Evolutionary conservation across 2,113 vertebrate species (phyloP).

Genomic region (Cacatua alba): DNA sequence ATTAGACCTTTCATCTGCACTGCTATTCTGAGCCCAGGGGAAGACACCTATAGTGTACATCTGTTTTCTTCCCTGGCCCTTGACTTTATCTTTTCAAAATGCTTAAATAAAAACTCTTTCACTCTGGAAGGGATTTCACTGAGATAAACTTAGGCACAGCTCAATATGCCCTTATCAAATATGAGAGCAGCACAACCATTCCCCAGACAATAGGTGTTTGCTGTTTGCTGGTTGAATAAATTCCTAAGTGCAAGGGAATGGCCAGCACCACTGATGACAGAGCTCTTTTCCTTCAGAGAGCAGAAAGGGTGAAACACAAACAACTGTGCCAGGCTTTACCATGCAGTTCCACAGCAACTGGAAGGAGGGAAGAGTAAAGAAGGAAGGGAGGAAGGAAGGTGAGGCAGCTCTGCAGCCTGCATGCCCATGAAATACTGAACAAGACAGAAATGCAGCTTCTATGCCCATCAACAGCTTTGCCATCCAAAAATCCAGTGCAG

Average conservation of each 20-base stretch:
- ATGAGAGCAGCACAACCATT: neutral
- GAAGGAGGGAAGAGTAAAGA: neutral
- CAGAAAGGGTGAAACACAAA: neutral
- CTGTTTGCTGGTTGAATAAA: neutral
- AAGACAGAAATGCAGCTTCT: accelerated
- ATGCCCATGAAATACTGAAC: accelerated
- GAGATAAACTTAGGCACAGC: neutral
- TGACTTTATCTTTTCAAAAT: neutral
- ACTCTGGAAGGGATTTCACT: neutral
- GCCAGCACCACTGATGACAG: neutral
- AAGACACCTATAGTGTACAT: neutral
- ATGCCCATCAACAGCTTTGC: neutral
- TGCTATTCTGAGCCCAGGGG: neutral
- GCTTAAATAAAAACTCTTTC: neutral
- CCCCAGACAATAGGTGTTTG: neutral
- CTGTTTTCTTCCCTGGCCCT: neutral
- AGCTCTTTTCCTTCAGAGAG: neutral
- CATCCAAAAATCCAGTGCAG: neutral
- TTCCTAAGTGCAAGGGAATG: neutral
- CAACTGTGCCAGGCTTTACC: accelerated
- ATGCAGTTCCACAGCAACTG: neutral
- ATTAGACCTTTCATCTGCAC: neutral
- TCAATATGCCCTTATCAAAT: neutral
- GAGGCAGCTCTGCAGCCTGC: neutral
- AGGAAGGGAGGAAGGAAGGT: neutral